Percentiles rank a stretch among this genome's conserved stretches.
phyloP scores from a whole-genome alignment of 2,888 invertebrate genomes.

The Torymus tubicola region DNA sequence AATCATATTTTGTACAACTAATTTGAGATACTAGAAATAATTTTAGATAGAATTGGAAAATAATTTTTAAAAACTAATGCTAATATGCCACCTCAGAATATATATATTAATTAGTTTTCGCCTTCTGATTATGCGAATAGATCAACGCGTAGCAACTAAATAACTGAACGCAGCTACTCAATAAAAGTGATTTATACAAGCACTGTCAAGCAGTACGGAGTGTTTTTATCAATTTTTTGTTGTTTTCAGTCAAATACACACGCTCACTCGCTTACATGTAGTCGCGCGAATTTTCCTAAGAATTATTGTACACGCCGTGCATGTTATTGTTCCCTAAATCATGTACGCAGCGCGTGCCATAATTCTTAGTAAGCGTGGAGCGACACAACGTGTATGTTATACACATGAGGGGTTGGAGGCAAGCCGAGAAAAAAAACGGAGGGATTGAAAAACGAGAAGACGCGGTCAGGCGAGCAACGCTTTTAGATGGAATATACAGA shows the following conservation, averaged over 20 bases:
- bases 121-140: too few relatives aligned
- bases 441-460: not conserved
- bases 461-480: not conserved
- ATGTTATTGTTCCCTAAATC: constrained; percentile 47
- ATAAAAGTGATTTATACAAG: too few relatives aligned
- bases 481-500: not conserved
- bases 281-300: constrained; percentile 3
- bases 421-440: constrained; percentile 12
- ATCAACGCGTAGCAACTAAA: too few relatives aligned
- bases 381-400: not conserved
- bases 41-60: too few relatives aligned
- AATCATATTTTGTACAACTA: too few relatives aligned
- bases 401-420: not conserved
- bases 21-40: too few relatives aligned
- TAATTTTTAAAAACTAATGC: too few relatives aligned
- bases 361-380: constrained; percentile 26
- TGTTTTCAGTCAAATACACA: constrained; percentile 5
- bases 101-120: too few relatives aligned
- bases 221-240: constrained; percentile 24
- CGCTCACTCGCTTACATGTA: not conserved
- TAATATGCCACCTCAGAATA: too few relatives aligned
- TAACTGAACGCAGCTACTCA: too few relatives aligned
- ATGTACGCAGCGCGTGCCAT: constrained; percentile 20
- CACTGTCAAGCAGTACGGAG: not conserved
- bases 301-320: constrained; percentile 17